A percentile compares a stretch with the other conserved stretches of the same genome.
Conservation (phyloP, 2,113 vertebrate genomes). For the Periophthalmus modestus region DNA sequence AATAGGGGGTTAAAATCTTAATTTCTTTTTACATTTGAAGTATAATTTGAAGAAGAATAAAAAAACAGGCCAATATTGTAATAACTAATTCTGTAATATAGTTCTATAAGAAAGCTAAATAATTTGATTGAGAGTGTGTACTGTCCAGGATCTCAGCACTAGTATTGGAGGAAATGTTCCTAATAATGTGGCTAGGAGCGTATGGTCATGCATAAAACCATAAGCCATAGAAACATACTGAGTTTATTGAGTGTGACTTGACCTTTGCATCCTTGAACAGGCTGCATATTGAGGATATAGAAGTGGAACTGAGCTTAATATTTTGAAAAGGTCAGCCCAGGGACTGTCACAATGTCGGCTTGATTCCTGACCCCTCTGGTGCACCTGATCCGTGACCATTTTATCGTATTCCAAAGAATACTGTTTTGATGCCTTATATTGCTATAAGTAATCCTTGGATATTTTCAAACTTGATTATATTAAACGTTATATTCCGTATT, state of each 20-base stretch:
- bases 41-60: no score
- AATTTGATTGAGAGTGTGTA: no score
- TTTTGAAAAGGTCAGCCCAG: constrained; percentile 7
- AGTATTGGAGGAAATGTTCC: not conserved
- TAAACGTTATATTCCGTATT: not conserved
- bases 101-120: no score
- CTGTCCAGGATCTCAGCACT: not conserved
- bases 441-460: not conserved
- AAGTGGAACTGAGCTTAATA: constrained; percentile 2
- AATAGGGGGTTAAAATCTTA: no score
- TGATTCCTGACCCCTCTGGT: not conserved
- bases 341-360: not conserved
- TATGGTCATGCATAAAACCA: constrained; percentile 3
- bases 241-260: constrained; percentile 2
- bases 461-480: not conserved
- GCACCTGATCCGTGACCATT: not conserved
- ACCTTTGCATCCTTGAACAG: not conserved
- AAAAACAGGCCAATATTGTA: no score
- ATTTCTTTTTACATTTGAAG: no score
- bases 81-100: no score
- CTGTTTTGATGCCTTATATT: not conserved
- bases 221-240: not conserved
- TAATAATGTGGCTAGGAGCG: not conserved
- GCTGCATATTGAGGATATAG: constrained; percentile 8
- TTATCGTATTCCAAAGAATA: not conserved